These are phyloP conservation scores for Pristionchus maxplancki DNA, from an alignment of 2,888 invertebrate species.

Conservation along the genomic window DNA sequence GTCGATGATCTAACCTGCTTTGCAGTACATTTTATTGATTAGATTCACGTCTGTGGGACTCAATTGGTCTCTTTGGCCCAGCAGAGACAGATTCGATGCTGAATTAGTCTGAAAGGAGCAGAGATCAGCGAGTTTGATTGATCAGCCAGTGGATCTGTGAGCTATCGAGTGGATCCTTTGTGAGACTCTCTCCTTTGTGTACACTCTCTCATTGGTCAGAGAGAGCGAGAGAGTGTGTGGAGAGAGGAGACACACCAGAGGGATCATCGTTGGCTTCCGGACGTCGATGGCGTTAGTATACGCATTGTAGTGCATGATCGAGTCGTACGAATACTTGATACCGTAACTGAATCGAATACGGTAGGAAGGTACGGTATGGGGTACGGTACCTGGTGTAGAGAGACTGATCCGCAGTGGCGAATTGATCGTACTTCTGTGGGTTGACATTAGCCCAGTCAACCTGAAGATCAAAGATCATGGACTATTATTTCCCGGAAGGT, in stretches of 20 bases:
- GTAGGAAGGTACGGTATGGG: background rate
- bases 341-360: constrained; percentile 58
- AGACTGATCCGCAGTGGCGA: constrained; percentile 69
- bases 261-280: constrained; percentile 62
- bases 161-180: background rate
- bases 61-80: constrained; percentile 43
- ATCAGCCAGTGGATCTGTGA: background rate
- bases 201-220: background rate
- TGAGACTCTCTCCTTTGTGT: background rate
- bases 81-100: background rate
- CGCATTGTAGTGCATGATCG: constrained; percentile 65
- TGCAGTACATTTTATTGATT: constrained; percentile 51
- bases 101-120: constrained; percentile 30
- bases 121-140: background rate
- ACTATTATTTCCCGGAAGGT: background rate
- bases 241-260: constrained; percentile 41
- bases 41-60: constrained; percentile 5
- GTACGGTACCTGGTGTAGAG: constrained; percentile 64
- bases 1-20: constrained; percentile 35
- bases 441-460: constrained; percentile 73
- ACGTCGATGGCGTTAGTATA: constrained; percentile 60
- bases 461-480: constrained; percentile 47
- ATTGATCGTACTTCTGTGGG: constrained; percentile 73
- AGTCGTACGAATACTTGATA: constrained; percentile 60
- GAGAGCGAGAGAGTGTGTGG: background rate